Base-by-base conservation (phyloP, 1,140 invertebrate species). In the Anastrepha ludens region DNA sequence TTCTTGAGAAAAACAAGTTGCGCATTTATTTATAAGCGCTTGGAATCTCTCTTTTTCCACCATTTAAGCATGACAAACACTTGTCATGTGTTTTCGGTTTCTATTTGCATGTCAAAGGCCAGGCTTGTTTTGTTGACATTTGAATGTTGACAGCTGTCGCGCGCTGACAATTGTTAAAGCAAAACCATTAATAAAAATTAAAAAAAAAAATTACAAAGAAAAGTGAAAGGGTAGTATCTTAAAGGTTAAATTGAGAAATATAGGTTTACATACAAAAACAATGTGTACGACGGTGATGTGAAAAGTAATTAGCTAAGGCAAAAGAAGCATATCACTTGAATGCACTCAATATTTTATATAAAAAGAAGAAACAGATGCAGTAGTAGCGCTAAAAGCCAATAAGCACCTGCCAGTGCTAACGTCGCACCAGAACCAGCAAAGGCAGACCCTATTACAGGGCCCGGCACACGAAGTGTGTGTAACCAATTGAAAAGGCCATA, bases 41-140 rank as follows among this genome's bases (percentile, higher is more conserved):
- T 81, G 50, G 74, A 55, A 58, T 81, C 41, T 13, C 15, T 81
- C 13, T 2, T 62, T 67, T 7, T 11, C 47, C n/a, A 47, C n/a
- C 44, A 74, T 44, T 41, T 41, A 47, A 15, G 6, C 41, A 74
- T 70, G 29, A 11, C 44, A 13, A 41, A 17, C 39, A 67, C n/a
- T 78, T 55, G 6, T 50, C 1, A 78, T 20, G 5, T 17, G 67
- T 5, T 39, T 20, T 78, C 41, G 20, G 47, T 67, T 67, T 67
- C 17, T 67, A 81, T 50, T 50, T 50, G 17, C 44, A 81, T 55
- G 74, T 81, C 74, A 81, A 81, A 81, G 74, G 47, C 55, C 74
- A 47, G 15, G 55, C 74, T 58, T 81, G 3, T 81, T 44, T 3
- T 29, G n/a, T 0, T 81, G 74, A 81, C 47, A 81, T 55, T 81